These are phyloP conservation scores for Chanos chanos DNA, from an alignment of 2,797 vertebrate genomes.

Conservation along the genomic window DNA sequence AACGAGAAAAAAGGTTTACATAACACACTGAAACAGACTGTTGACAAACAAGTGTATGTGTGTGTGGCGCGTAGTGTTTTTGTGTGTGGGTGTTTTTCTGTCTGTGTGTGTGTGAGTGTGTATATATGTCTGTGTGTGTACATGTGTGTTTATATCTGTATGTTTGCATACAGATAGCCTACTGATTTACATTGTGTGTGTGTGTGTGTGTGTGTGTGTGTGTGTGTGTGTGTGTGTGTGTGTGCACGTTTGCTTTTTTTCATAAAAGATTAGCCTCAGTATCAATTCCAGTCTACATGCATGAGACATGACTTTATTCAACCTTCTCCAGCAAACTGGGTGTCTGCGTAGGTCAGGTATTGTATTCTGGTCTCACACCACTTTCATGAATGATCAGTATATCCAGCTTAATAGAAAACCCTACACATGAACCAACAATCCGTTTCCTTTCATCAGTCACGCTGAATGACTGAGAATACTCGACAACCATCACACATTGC, in stretches of 20 bases:
- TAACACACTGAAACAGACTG: constrained; percentile 7
- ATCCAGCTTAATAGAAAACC: too few relatives aligned
- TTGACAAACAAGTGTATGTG: background rate
- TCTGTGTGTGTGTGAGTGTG: background rate
- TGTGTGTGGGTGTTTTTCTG: background rate
- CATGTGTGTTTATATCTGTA: background rate
- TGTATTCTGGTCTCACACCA: too few relatives aligned
- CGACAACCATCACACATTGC: too few relatives aligned
- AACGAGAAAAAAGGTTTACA: constrained; percentile 3
- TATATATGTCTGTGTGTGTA: background rate
- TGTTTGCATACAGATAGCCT: too few relatives aligned
- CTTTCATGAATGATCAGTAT: too few relatives aligned
- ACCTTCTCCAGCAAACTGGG: background rate
- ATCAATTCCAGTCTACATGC: background rate
- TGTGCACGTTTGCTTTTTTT: background rate
- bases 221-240: background rate
- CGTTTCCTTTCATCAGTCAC: too few relatives aligned
- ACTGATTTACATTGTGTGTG: background rate
- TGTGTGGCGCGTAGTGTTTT: background rate
- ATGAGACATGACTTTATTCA: background rate
- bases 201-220: background rate
- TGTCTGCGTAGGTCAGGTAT: background rate
- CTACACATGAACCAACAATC: too few relatives aligned
- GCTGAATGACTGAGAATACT: too few relatives aligned
- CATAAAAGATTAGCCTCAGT: constrained; percentile 4